These are phyloP conservation scores for Zhuqinia jingwanae DNA, from an alignment of 2,888 invertebrate genomes.

Conservation along the genomic window DNA sequence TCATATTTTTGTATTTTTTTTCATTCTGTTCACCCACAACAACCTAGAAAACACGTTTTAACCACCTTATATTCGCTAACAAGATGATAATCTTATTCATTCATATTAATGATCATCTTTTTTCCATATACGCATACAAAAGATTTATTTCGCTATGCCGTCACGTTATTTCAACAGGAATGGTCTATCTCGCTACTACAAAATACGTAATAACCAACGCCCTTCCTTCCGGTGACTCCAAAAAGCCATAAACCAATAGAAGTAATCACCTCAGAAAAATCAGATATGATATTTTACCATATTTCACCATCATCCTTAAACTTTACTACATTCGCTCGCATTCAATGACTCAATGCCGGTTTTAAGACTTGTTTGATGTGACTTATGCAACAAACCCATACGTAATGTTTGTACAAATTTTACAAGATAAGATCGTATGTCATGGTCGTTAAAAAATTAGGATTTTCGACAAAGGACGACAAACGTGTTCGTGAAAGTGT, in stretches of 20 bases:
- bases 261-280: neutral
- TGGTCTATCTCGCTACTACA: neutral
- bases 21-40: neutral
- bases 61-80: neutral
- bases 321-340: neutral
- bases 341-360: neutral
- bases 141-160: neutral
- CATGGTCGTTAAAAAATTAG: neutral
- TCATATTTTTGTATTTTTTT: neutral
- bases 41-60: neutral
- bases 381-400: neutral
- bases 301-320: neutral
- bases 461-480: neutral
- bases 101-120: neutral
- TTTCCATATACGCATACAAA: too few species aligned
- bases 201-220: constrained; percentile 51
- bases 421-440: constrained; percentile 1
- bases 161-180: neutral
- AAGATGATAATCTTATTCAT: constrained; percentile 15
- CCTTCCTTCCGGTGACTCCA: constrained; percentile 59
- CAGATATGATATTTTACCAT: constrained; percentile 5
- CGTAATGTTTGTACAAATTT: neutral
- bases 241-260: constrained; percentile 28
- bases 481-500: neutral
- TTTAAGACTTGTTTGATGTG: constrained; percentile 11